Conservation (phyloP, 2,113 vertebrate genomes). For the Megalops atlanticus region DNA sequence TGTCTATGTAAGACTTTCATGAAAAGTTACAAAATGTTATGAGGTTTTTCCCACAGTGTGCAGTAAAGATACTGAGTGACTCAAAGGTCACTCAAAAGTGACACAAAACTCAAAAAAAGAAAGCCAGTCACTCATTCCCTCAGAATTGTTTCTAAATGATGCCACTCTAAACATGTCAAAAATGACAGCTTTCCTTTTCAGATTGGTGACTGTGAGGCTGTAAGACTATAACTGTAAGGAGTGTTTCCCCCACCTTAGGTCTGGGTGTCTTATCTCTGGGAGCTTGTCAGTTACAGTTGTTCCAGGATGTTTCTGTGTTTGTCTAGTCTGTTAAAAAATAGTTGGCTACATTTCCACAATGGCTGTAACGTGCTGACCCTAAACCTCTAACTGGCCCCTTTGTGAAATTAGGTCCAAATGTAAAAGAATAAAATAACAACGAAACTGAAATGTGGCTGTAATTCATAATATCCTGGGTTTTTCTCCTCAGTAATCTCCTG, state of each 20-base stretch:
- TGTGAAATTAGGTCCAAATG: neutral
- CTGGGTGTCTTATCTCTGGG: neutral
- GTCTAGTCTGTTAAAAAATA: neutral
- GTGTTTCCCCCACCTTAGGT: neutral
- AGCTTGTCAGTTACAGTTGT: neutral
- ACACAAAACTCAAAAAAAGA: neutral
- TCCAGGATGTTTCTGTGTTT: slow-evolving; percentile 9
- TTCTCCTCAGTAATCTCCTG: too few relatives aligned
- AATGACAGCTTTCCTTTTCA: neutral
- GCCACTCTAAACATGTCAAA: neutral
- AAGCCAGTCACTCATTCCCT: neutral
- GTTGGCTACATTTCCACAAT: neutral
- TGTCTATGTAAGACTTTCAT: too few relatives aligned
- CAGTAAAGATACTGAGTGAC: too few relatives aligned
- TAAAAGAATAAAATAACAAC: neutral
- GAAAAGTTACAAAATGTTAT: too few relatives aligned
- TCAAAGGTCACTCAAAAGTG: too few relatives aligned
- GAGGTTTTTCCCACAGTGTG: too few relatives aligned
- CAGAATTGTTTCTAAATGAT: neutral
- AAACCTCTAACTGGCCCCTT: neutral
- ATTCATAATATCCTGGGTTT: neutral
- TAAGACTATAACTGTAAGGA: neutral
- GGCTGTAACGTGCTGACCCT: neutral
- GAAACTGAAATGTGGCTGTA: neutral
- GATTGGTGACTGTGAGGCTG: too few relatives aligned